Evolutionary conservation across 2,888 invertebrate species (phyloP), one percentile per base, ranked within the genome.

Genomic region (Hoplodrina blanda): DNA sequence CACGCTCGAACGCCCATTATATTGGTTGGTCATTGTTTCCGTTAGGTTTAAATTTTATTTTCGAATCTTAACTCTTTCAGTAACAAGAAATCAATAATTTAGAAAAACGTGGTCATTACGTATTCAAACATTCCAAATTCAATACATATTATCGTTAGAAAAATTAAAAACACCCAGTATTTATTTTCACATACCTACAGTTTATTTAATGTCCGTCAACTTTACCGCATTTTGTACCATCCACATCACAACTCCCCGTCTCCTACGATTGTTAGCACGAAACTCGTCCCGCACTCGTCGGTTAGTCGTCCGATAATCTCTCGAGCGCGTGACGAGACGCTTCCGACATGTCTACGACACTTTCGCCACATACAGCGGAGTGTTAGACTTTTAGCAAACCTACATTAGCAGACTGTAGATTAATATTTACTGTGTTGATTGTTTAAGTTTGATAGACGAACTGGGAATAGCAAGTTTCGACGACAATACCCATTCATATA

Each of bases 321-420:
- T 65, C 67, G 73, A 69, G 66, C 73, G 60, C 60, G 68, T 76
- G 85, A 80, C 76, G 80, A 77, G 86, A 87, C 83, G 80, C 79
- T 90, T 89, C 91, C 91, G 90, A 88, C 86, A 78, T 75, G 80
- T 77, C 68, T 57, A 76, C 82, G 87, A 89, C 88, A 88, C 86
- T 89, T 88, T 89, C 80, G 85, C 86, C 77, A 83, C 82, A 84
- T 75, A 75, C 76, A 60, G 59, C 33, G n/a, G 52, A 19, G 63
- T 67, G 70, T 44, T 70, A 56, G 62, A 78, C 72, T 82, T 81
- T 76, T 73, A 66, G 30, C 62, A 71, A 50, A 63, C 44, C 54
- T 25, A 50, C 62, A 37, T 37, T 46, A 33, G 41, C 25, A 61
- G 72, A 46, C 33, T 25, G 25, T 44, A 52, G 19, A 46, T 55